These are phyloP conservation scores for Neocloeon triangulifer DNA, from an alignment of 1,140 invertebrate species.

Conservation along the genomic window DNA sequence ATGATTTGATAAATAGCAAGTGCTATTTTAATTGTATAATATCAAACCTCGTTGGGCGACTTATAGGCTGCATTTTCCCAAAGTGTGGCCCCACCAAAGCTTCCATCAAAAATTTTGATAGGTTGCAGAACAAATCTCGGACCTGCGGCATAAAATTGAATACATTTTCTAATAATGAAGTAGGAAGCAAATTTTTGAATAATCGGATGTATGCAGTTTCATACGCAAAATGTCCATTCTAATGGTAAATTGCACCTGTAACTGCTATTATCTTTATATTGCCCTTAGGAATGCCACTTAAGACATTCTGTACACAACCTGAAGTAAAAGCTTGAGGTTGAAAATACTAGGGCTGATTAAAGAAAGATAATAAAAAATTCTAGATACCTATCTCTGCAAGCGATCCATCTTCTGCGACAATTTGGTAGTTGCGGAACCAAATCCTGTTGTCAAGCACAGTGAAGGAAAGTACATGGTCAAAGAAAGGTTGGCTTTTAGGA, in stretches of 20 bases:
- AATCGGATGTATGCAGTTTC: background rate
- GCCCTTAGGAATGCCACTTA: background rate
- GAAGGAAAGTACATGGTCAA: constrained; percentile 93
- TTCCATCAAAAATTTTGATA: constrained; percentile 79
- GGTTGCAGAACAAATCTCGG: constrained; percentile 92
- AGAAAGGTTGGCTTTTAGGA: constrained; percentile 98
- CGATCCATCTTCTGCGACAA: constrained; percentile 84
- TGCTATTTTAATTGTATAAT: too few species aligned
- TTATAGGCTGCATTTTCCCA: constrained; percentile 90
- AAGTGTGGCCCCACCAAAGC: constrained; percentile 74
- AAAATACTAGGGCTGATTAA: constrained; percentile 1
- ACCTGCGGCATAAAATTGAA: constrained; percentile 22
- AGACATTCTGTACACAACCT: background rate
- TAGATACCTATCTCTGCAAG: constrained; percentile 82
- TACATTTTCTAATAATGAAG: constrained; percentile 6
- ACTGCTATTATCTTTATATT: constrained; percentile 4
- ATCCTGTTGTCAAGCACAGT: constrained; percentile 80
- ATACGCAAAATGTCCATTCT: background rate
- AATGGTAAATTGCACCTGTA: background rate
- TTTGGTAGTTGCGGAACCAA: constrained; percentile 98
- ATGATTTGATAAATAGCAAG: too few species aligned
- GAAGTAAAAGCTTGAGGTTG: background rate
- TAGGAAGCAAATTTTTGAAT: constrained; percentile 3
- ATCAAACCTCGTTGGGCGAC: constrained; percentile 53
- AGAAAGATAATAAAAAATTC: too few species aligned